These are phyloP conservation scores for Chelonus insularis DNA, from an alignment of 1,140 invertebrate genomes.

Conservation along the genomic window DNA sequence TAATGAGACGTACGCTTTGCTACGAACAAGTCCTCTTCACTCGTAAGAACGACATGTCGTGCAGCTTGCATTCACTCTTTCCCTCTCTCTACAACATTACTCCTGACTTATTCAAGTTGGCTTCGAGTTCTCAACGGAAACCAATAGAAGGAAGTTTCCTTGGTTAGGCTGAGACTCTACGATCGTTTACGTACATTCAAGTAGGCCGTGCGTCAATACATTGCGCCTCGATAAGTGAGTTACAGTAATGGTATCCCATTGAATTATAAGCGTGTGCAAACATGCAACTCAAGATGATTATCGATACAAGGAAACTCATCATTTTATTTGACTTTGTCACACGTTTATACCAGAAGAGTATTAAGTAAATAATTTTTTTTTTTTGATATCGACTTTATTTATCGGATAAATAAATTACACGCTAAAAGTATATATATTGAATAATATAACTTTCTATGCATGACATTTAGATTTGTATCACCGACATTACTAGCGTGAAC, in stretches of 20 bases:
- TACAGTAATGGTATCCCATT: constrained; percentile 12
- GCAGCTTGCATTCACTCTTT: constrained; percentile 1
- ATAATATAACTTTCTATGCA: no score
- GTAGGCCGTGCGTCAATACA: constrained; percentile 14
- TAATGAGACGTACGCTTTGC: constrained; percentile 31
- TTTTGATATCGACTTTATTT: no score
- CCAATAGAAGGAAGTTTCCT: constrained; percentile 24
- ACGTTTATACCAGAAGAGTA: not conserved
- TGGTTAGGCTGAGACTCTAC: constrained; percentile 2
- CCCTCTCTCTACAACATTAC: constrained; percentile 1
- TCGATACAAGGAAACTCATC: constrained; percentile 8
- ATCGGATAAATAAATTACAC: no score
- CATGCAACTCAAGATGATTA: constrained; percentile 5
- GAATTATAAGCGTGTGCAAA: constrained; percentile 6
- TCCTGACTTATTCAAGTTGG: constrained; percentile 27
- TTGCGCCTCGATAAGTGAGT: constrained; percentile 9
- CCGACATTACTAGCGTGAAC: no score
- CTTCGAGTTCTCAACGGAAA: constrained; percentile 20
- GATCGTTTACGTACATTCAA: constrained; percentile 4
- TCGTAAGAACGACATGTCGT: constrained; percentile 18
- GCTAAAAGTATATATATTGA: no score
- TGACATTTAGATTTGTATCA: no score
- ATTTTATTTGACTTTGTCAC: not conserved
- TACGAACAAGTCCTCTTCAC: constrained; percentile 3
- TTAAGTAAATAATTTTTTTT: no score